These are phyloP conservation scores for Drosophila lacertosa DNA, from an alignment of 1,140 invertebrate genomes.

Conservation along the genomic window DNA sequence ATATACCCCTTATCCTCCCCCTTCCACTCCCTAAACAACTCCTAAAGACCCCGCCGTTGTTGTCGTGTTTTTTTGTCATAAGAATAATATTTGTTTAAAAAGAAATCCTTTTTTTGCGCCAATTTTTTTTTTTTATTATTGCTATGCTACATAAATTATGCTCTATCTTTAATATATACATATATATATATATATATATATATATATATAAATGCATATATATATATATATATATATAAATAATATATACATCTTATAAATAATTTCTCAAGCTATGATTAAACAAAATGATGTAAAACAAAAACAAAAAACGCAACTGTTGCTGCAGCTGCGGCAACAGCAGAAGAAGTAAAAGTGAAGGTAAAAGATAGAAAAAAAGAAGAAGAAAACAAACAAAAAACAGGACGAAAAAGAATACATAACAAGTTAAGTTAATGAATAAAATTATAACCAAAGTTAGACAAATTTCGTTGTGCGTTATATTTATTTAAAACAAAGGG, in stretches of 20 bases:
- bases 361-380: conserved; percentile 6
- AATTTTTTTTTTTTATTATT: conserved; percentile 69
- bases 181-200: conserved; percentile 36
- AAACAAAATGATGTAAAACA: conserved; percentile 31
- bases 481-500: not conserved
- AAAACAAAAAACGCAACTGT: conserved; percentile 38
- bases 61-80: conserved; percentile 56
- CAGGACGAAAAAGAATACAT: conserved; percentile 30
- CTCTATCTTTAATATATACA: conserved; percentile 74
- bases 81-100: conserved; percentile 63
- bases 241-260: conserved; percentile 58
- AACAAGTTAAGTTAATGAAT: conserved; percentile 80
- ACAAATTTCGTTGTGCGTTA: conserved; percentile 39
- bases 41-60: conserved; percentile 27
- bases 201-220: conserved; percentile 24
- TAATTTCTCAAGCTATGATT: conserved; percentile 74
- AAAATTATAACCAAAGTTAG: conserved; percentile 81
- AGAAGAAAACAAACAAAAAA: conserved; percentile 5
- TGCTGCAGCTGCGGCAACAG: conserved; percentile 35
- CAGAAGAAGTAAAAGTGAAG: conserved; percentile 33
- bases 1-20: not conserved
- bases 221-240: conserved; percentile 28
- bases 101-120: conserved; percentile 55
- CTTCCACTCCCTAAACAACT: too few relatives aligned
- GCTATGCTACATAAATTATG: conserved; percentile 80